A percentile compares a stretch with the other conserved stretches of the same genome.
Conservation (phyloP, 2,888 invertebrate genomes). For the Pterobdella sp. region DNA sequence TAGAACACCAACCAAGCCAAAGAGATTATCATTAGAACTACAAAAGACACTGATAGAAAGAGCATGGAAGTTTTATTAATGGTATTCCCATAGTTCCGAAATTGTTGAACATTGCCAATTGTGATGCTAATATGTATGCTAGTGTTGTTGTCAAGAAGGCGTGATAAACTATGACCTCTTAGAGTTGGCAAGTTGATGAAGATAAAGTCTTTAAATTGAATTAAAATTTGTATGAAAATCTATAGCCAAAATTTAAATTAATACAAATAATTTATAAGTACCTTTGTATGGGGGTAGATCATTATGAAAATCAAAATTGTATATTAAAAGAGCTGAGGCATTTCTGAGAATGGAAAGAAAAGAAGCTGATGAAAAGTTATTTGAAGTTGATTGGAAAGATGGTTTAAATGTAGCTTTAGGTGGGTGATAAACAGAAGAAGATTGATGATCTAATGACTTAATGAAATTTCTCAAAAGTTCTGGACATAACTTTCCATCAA, state of each 20-base stretch:
- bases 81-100: slow-evolving; percentile 15
- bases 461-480: slow-evolving; percentile 44
- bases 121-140: slow-evolving; percentile 63
- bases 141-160: slow-evolving; percentile 63
- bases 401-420: neutral
- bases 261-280: too few relatives aligned
- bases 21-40: slow-evolving; percentile 86
- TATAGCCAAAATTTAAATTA: too few relatives aligned
- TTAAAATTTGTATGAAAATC: too few relatives aligned
- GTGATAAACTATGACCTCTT: slow-evolving; percentile 68
- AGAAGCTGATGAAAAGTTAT: neutral
- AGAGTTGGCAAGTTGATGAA: slow-evolving; percentile 72
- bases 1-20: slow-evolving; percentile 91
- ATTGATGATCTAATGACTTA: neutral
- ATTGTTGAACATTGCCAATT: slow-evolving; percentile 58
- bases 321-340: slow-evolving; percentile 18
- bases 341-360: slow-evolving; percentile 5
- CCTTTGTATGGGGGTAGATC: too few relatives aligned
- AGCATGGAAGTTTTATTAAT: slow-evolving; percentile 74
- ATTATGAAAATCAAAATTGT: slow-evolving; percentile 7
- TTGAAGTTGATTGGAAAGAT: neutral
- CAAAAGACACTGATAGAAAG: slow-evolving; percentile 89
- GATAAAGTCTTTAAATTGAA: too few relatives aligned
- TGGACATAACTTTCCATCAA: slow-evolving; percentile 69
- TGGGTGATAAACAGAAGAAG: slow-evolving; percentile 2